phyloP scores from a whole-genome alignment of 2,888 invertebrate species.

The Sarcophaga caerulescens region DNA sequence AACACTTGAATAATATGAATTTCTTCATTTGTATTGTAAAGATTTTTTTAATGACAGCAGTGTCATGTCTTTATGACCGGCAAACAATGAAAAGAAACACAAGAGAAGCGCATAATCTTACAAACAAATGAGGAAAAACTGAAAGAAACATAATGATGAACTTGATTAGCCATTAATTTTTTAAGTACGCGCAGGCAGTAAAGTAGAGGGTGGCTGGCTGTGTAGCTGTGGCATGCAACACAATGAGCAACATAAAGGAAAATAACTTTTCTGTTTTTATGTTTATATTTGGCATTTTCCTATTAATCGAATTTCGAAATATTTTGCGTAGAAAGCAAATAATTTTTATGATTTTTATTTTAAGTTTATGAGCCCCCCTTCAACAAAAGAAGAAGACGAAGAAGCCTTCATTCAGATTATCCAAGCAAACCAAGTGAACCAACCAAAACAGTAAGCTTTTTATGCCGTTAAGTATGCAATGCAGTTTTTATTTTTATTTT shows the following conservation, averaged over 20 bases:
- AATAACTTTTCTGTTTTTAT: constrained; percentile 43
- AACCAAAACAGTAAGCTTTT: constrained; percentile 46
- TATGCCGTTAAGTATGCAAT: constrained; percentile 35
- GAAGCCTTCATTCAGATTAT: constrained; percentile 51
- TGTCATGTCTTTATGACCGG: constrained; percentile 58
- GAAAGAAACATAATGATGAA: constrained; percentile 49
- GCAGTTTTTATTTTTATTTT: constrained; percentile 56
- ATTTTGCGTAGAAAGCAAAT: constrained; percentile 68
- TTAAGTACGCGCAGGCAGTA: constrained; percentile 24
- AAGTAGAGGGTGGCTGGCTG: background rate
- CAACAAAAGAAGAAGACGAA: constrained; percentile 15
- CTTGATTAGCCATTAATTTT: constrained; percentile 69
- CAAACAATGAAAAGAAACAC: constrained; percentile 13
- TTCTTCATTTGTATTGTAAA: constrained; percentile 55
- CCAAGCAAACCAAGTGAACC: constrained; percentile 50
- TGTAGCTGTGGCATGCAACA: background rate
- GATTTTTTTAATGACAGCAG: constrained; percentile 54
- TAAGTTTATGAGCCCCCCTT: constrained; percentile 57
- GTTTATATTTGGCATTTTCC: constrained; percentile 55
- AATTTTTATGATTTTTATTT: constrained; percentile 62
- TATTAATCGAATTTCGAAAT: constrained; percentile 68
- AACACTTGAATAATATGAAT: background rate
- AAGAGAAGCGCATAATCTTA: background rate
- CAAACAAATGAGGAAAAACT: constrained; percentile 9
- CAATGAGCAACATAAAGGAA: background rate